Evolutionary conservation across 2,113 vertebrate genomes (phyloP), one percentile per base, ranked within the genome.

Genomic region (Arizona elegans): DNA sequence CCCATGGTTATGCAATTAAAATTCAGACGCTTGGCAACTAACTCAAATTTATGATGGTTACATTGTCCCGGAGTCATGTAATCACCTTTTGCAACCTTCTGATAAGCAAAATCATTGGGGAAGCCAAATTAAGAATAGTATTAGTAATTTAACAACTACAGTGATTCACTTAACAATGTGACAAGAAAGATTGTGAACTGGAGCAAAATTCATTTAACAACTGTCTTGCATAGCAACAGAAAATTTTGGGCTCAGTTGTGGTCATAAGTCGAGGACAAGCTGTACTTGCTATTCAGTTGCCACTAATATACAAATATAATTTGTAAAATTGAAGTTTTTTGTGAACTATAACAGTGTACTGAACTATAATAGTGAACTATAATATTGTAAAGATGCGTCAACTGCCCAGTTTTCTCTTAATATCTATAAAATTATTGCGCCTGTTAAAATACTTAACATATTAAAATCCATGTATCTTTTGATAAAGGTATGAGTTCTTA

Each of bases 291-390:
- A 91, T 90, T 92, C 94, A 89, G 43, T 23, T 96, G 90, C 89
- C 91, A 86, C n/a, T 93, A 91, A 53, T 85, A 58, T 90, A 43
- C 89, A 95, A 95, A 91, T 95, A 91, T 81, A 65, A 89, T 93
- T 93, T 0, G 0, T 4, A 93, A 93, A 26, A 95, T 81, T 26
- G 70, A 88, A 53, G 90, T 93, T 91, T 93, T 90, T 1, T 91
- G 85, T 91, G 87, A 92, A 47, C 1, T 0, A 6, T 92, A 75
- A 91, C 19, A 92, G 87, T 90, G 59, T 47, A 91, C 91, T 55
- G 56, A 87, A 17, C 65, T 70, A 70, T 70, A n/a, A 70, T 70
- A 70, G 85, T 89, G 86, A 92, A 47, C 1, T 0, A 5, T 92
- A 75, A 91, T 26, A 92, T 70, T 91, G 47, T 29, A 91, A 88